Conservation (phyloP, 37 sponge, comb jelly and placozoan genomes). For the Chondrosia reniformis region DNA sequence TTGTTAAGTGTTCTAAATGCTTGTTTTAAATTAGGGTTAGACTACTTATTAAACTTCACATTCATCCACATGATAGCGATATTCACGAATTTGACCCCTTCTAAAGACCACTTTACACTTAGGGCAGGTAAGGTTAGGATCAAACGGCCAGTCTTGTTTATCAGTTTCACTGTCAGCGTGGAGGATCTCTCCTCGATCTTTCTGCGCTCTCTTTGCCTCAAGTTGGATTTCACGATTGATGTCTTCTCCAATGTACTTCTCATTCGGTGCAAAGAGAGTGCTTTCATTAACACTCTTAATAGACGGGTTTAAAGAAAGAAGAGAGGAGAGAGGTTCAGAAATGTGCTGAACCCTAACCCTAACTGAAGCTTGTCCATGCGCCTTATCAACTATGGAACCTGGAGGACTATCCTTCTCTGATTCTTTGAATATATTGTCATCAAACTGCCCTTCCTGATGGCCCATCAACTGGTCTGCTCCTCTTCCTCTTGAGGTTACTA, state of each 20-base stretch:
- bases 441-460: no score
- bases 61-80: conserved; percentile 7
- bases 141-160: background rate
- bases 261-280: background rate
- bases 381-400: background rate
- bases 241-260: conserved; percentile 5
- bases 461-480: no score
- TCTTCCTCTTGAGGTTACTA: no score
- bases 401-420: conserved; percentile 20
- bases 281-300: no score
- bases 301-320: no score
- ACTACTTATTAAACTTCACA: no score
- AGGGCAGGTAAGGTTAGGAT: background rate
- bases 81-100: conserved; percentile 16
- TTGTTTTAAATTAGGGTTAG: no score
- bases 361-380: background rate
- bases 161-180: background rate
- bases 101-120: background rate
- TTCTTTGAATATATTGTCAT: no score
- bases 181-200: background rate
- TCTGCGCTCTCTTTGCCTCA: background rate
- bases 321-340: no score
- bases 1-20: no score
- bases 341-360: no score
- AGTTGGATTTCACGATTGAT: conserved; percentile 14